These are phyloP conservation scores for Thymelicus acteon DNA, from an alignment of 2,888 invertebrate genomes.

Conservation along the genomic window DNA sequence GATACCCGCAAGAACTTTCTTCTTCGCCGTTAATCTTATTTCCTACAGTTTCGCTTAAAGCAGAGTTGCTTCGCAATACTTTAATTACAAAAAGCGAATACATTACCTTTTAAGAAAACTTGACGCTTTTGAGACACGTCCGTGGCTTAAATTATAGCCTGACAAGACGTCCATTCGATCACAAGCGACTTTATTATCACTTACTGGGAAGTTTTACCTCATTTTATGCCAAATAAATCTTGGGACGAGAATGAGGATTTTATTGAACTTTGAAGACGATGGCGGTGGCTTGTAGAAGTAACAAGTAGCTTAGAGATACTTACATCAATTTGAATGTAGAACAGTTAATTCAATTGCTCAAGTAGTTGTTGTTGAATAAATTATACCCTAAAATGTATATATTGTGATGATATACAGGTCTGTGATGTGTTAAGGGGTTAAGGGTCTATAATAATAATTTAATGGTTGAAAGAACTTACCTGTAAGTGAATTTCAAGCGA, in stretches of 20 bases:
- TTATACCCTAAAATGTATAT: too few relatives aligned
- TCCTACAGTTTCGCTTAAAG: constrained; percentile 37
- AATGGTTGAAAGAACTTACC: too few relatives aligned
- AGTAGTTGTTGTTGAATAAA: too few relatives aligned
- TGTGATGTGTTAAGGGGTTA: too few relatives aligned
- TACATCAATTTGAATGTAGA: too few relatives aligned
- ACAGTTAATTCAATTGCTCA: too few relatives aligned
- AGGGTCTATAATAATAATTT: too few relatives aligned
- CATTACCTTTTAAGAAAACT: constrained; percentile 59
- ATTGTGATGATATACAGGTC: too few relatives aligned
- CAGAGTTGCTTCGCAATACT: constrained; percentile 46
- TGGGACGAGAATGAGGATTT: constrained; percentile 14
- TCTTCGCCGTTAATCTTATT: constrained; percentile 34
- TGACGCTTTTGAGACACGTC: constrained; percentile 48
- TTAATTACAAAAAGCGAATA: constrained; percentile 58
- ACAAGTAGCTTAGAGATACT: not conserved
- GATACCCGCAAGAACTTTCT: constrained; percentile 42
- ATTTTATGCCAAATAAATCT: constrained; percentile 33
- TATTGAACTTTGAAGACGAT: constrained; percentile 13
- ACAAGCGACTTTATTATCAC: constrained; percentile 54
- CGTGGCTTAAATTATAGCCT: constrained; percentile 53
- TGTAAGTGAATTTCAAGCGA: too few relatives aligned
- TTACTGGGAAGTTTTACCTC: constrained; percentile 47
- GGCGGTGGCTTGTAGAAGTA: not conserved
- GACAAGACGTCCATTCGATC: constrained; percentile 52